Evolutionary conservation across 1,140 invertebrate genomes (phyloP), one percentile per base, ranked within the genome.

Genomic region (Nautilus pompilius): DNA sequence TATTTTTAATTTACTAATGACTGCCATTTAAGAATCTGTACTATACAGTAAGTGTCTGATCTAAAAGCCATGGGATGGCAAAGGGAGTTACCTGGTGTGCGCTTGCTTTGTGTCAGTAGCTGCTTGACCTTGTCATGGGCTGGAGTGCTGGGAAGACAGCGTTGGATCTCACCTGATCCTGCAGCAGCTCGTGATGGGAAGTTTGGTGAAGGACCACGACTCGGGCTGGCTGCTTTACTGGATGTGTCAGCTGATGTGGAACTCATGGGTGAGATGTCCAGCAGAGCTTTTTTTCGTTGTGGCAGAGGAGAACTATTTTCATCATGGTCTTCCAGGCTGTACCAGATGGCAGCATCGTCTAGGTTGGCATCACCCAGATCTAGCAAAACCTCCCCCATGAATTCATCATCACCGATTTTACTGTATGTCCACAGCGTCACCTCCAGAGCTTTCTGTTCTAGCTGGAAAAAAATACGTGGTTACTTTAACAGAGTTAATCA

Each of bases 291-390:
- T n/a, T 66, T 63, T 24, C 68, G 62, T 6, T 63, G 54, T n/a
- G 74, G 73, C 15, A 77, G 66, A 5, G 72, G 77, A 2, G 75
- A 74, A 54, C 70, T 75, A 59, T 79, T 79, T 49, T 78, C 75
- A 59, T 78, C 78, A 53, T 80, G 78, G 60, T 78, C 73, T 45
- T 76, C 65, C 49, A 95, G 82, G 20, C 91, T 87, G 81, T 92
- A 95, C 91, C 92, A 95, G 26, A 91, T 89, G 4, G 92, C 90
- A 62, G 90, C 87, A 73, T 93, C 91, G 71, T 93, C 90, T 49
- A 93, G 86, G 70, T 93, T 90, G 5, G 90, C 91, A 81, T 94
- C 93, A 74, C 90, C 91, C 26, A 95, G 85, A n/a, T 80, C 76
- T 6, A 81, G 56, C 0, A 80, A 63, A 10, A 83, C 68, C 58